phyloP scores from a whole-genome alignment of 92 coral and sea anemone genomes.

The Pocillopora grandis region DNA sequence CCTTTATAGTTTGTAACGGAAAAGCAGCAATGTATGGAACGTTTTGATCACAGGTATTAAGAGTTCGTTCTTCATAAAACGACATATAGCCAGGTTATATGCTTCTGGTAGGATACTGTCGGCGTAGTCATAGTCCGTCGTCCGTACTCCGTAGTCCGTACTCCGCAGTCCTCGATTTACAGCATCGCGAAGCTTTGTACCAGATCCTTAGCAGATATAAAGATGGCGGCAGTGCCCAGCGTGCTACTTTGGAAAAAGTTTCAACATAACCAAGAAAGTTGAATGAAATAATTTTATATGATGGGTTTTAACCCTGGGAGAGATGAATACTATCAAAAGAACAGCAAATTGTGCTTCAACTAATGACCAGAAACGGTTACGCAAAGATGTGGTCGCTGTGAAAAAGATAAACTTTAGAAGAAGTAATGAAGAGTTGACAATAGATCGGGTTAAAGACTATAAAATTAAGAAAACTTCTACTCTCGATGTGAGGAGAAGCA shows the following conservation, averaged over 20 bases:
- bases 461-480: background rate
- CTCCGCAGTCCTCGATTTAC: no score
- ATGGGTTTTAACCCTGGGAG: slow-evolving; percentile 8
- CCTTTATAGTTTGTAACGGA: no score
- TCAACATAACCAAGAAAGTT: background rate
- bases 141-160: no score
- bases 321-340: slow-evolving; percentile 33
- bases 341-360: slow-evolving; percentile 11
- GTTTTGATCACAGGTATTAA: no score
- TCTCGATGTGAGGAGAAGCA: slow-evolving; percentile 18
- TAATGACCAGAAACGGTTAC: slow-evolving; percentile 24
- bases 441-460: background rate
- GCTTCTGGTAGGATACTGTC: no score
- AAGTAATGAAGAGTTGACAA: background rate
- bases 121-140: no score
- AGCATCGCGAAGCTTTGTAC: no score
- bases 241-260: background rate
- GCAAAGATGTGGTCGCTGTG: slow-evolving; percentile 22
- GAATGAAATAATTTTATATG: background rate
- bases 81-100: no score
- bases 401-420: slow-evolving; percentile 27
- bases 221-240: slow-evolving; percentile 11
- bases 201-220: background rate
- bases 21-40: no score
- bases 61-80: no score